A percentile compares a stretch with the other conserved stretches of the same genome.
Conservation (phyloP, 1,140 invertebrate species). For the Psilanteris sp. region DNA sequence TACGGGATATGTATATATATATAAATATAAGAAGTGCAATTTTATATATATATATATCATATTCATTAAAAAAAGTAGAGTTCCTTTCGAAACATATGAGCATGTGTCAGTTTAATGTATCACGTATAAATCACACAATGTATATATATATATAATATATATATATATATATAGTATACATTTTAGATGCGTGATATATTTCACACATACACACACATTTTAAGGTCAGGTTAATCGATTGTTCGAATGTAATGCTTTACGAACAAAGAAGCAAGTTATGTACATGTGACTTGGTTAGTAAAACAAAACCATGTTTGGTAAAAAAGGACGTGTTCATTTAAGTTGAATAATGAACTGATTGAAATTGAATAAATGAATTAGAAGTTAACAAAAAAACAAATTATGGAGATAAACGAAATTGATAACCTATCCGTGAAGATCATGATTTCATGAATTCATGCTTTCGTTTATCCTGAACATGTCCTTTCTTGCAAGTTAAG, state of each 20-base stretch:
- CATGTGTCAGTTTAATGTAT: slow-evolving; percentile 26
- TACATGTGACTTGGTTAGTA: slow-evolving; percentile 79
- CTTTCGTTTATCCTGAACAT: slow-evolving; percentile 51
- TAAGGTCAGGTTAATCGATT: slow-evolving; percentile 71
- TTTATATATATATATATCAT: slow-evolving; percentile 39
- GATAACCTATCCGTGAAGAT: slow-evolving; percentile 14
- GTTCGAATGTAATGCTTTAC: slow-evolving; percentile 79
- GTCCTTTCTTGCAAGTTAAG: slow-evolving; percentile 61
- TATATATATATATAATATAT: slow-evolving; percentile 9
- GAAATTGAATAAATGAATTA: too few relatives aligned
- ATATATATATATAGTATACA: too few relatives aligned
- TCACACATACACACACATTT: slow-evolving; percentile 58
- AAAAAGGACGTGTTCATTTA: slow-evolving; percentile 51
- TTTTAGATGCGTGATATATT: slow-evolving; percentile 19
- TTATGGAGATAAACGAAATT: slow-evolving; percentile 3
- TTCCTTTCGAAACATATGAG: slow-evolving; percentile 42
- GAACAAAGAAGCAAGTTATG: slow-evolving; percentile 80
- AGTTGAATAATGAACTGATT: too few relatives aligned
- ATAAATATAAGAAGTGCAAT: slow-evolving; percentile 43
- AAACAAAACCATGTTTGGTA: slow-evolving; percentile 70
- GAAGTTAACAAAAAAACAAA: slow-evolving; percentile 8
- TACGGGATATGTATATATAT: slow-evolving; percentile 55
- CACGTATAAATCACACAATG: slow-evolving; percentile 10
- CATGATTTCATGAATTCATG: slow-evolving; percentile 26
- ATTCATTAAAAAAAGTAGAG: slow-evolving; percentile 17